Percentiles rank a stretch among this genome's conserved stretches.
These are phyloP conservation scores for Plutella xylostella DNA, from an alignment of 2,888 invertebrate species.

Conservation along the genomic window DNA sequence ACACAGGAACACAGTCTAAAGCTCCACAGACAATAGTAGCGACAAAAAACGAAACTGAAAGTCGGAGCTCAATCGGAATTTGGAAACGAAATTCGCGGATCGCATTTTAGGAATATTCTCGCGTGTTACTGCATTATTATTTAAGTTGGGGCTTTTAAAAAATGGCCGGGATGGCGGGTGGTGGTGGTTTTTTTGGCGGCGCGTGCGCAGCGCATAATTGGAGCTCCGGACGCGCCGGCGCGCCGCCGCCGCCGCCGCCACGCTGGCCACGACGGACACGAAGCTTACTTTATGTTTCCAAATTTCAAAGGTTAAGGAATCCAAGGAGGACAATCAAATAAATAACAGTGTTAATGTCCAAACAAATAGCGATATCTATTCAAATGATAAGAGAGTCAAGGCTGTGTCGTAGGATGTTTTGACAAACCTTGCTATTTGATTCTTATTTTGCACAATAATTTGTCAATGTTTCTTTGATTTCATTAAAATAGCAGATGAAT, in stretches of 20 bases:
- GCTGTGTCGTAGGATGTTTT: no score
- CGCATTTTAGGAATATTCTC: constrained; percentile 66
- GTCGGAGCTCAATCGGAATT: constrained; percentile 47
- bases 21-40: constrained; percentile 51
- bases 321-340: background rate
- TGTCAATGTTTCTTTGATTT: no score
- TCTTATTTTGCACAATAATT: no score
- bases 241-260: background rate
- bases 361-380: no score
- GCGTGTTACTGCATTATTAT: constrained; percentile 71
- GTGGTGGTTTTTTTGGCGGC: constrained; percentile 55
- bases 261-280: background rate
- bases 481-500: no score
- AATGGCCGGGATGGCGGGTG: constrained; percentile 48
- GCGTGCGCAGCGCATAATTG: constrained; percentile 64
- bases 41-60: constrained; percentile 45
- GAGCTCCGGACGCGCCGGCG: constrained; percentile 42
- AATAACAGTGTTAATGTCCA: no score
- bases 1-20: constrained; percentile 41
- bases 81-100: constrained; percentile 63
- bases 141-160: constrained; percentile 58
- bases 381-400: no score
- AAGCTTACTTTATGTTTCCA: background rate
- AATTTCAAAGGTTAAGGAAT: background rate
- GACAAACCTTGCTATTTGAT: no score